Base-by-base conservation (phyloP, 2,113 vertebrate species). In the Anser cygnoides region DNA sequence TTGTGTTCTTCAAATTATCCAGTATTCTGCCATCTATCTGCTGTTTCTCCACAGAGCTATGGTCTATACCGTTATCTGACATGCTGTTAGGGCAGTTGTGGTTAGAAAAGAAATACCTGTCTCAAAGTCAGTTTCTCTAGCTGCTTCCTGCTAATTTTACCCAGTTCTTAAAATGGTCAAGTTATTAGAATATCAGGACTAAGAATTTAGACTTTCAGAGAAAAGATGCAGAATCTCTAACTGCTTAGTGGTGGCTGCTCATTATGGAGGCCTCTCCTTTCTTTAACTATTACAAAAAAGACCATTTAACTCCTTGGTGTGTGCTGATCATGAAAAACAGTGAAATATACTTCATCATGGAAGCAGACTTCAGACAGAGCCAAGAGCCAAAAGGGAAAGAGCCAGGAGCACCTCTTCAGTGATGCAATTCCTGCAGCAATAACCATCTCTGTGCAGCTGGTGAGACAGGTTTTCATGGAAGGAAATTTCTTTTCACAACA, bases 1-100 rank as follows among this genome's bases (percentile, higher is more conserved):
- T 92, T 94, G 84, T 84, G 87, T 90, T 83, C n/a, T 92, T 93
- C 65, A 89, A 79, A 82, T 87, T 96, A 91, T 71, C 70, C 55
- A 72, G 62, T 77, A 49, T 93, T 84, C 78, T 90, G 72, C 73
- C 74, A 91, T 94, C 72, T 74, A 31, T 49, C 52, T 73, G 62
- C 46, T 85, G 55, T 68, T 44, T 84, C 28, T 18, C 18, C 22
- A 43, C 57, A 92, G 28, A 89, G 6, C 35, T 52, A 14, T 41
- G 25, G 17, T 39, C 75, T 75, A 44, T 20, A 18, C 13, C 58
- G 31, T 54, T 80, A 33, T 78, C 67, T 74, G 33, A 87, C 14
- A 11, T n/a, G 11, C 20, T 71, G 11, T 7, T 68, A 92, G 57
- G n/a, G 85, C n/a, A 58, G 78, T 65, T 10, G 17, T 22, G 65